Evolutionary conservation across 2,888 invertebrate genomes (phyloP), one percentile per base, ranked within the genome.

Genomic region (Cephalotes varians): DNA sequence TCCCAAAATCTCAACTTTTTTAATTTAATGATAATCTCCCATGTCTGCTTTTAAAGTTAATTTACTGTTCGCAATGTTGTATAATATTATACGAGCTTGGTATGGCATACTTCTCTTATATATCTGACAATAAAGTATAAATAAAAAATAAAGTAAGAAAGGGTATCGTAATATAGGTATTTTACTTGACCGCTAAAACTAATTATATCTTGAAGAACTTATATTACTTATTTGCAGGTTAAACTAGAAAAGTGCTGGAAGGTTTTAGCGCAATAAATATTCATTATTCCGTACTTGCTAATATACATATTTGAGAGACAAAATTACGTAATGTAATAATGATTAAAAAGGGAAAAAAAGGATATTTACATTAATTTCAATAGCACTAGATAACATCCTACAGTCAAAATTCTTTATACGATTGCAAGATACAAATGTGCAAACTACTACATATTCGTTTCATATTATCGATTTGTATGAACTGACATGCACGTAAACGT

Each of bases 401-500:
- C 12, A 12, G 4, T 54, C 64, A 0, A 64, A 47, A 34, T 49
- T 74, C 21, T 67, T 56, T 25, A 40, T n/a, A 76, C 2, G 0
- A 47, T 15, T 28, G 54, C n/a, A 54, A 76, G 7, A 37, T 37
- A 28, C 31, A 80, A n/a, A 31, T 79, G 25, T n/a, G 25, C 34
- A 54, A 83, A 31, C 73, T 37, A 56, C 31, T 62, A 72, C 5
- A 49, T n/a, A 73, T 54, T 18, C 9, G 0, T 56, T 49, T 47
- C 31, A 54, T 31, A 40, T 40, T 28, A 21, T 54, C 31, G 44
- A 85, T 60, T 86, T 87, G 91, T 93, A 93, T 93, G 92, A 93
- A 92, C 92, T 92, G 92, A 93, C 93, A 93, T 94, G 92, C 94
- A 93, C 91, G 86, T 83, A 76, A 82, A 73, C 54, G 10, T 51